Conservation (phyloP, 2,113 vertebrate species). For the Felis chaus region DNA sequence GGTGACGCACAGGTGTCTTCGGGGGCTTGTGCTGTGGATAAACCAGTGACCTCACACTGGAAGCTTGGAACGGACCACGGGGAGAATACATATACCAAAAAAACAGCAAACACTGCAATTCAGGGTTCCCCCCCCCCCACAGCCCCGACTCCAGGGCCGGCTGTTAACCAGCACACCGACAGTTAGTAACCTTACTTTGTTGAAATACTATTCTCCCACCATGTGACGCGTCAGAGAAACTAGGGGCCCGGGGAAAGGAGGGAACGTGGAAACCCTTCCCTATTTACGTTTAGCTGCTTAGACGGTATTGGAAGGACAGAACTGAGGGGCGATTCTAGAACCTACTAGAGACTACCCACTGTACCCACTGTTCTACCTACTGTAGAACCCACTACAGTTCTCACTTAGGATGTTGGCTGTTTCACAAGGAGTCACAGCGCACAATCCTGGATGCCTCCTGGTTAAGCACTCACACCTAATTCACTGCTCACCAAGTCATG, state of each 20-base stretch:
- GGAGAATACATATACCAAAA: neutral
- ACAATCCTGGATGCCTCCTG: neutral
- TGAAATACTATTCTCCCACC: neutral
- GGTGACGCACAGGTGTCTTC: fast-evolving
- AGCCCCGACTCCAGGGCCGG: neutral
- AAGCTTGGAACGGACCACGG: neutral
- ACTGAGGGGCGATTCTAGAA: neutral
- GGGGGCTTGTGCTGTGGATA: fast-evolving
- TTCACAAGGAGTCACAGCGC: neutral
- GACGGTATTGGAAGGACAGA: neutral
- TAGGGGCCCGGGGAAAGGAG: neutral
- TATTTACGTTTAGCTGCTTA: neutral
- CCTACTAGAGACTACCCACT: neutral
- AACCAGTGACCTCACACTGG: neutral
- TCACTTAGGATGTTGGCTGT: neutral
- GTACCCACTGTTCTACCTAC: too few relatives aligned
- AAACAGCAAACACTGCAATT: neutral
- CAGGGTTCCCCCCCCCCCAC: neutral
- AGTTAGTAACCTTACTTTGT: neutral
- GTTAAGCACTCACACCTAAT: neutral
- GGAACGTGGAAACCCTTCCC: neutral
- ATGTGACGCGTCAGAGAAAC: neutral
- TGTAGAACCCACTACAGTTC: neutral
- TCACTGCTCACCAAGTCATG: neutral
- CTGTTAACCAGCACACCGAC: neutral